phyloP scores from a whole-genome alignment of 2,113 vertebrate species.

The Bagarius yarrelli region DNA sequence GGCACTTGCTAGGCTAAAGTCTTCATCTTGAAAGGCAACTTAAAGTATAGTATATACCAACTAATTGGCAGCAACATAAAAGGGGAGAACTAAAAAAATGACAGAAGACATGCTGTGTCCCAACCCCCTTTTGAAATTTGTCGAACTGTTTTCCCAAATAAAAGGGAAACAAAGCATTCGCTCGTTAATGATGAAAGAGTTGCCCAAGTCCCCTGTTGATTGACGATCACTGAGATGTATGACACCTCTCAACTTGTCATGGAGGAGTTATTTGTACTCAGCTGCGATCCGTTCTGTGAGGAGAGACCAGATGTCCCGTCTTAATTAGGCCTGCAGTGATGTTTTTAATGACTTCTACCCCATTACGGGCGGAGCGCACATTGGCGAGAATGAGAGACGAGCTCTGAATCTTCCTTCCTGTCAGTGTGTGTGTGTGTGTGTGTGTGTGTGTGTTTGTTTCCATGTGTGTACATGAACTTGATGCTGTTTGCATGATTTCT shows the following conservation, averaged over 20 bases:
- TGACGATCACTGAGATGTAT: conserved; percentile 78
- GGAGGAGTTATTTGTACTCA: conserved; percentile 76
- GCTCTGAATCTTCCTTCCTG: conserved; percentile 69
- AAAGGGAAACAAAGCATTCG: conserved; percentile 68
- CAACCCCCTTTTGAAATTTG: conserved; percentile 51
- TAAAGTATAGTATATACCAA: conserved; percentile 65
- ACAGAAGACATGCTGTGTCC: conserved; percentile 55
- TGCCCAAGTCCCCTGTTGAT: conserved; percentile 73
- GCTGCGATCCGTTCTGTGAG: conserved; percentile 71
- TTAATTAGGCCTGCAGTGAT: conserved; percentile 90
- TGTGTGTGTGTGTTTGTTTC: conserved; percentile 55
- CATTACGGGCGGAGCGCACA: conserved; percentile 65
- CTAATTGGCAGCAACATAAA: conserved; percentile 68
- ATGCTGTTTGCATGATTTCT: conserved; percentile 57
- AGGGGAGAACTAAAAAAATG: conserved; percentile 53
- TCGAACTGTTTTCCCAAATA: conserved; percentile 64
- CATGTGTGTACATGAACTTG: conserved; percentile 9
- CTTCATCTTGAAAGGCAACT: conserved; percentile 54
- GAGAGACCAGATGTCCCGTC: conserved; percentile 83
- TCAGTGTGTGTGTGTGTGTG: conserved; percentile 52
- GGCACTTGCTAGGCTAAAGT: conserved; percentile 50
- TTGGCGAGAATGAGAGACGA: conserved; percentile 52
- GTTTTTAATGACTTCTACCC: conserved; percentile 79
- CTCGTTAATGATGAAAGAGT: conserved; percentile 73
- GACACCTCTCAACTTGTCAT: conserved; percentile 78